Conservation (phyloP, 1,140 invertebrate species). For the Bombus breviceps region DNA sequence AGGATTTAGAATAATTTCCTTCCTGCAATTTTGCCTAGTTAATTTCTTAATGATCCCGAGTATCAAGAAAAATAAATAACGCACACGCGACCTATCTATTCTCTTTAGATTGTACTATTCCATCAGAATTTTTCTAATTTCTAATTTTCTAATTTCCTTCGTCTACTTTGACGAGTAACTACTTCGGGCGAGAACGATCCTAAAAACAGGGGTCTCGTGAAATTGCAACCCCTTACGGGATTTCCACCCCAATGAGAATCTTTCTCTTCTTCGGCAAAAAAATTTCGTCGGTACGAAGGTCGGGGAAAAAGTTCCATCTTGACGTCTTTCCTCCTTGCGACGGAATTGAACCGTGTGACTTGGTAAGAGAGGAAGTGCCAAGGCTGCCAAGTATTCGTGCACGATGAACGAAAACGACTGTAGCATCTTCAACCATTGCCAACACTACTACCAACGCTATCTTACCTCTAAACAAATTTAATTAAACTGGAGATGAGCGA, state of each 20-base stretch:
- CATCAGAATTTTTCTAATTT: not conserved
- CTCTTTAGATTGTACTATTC: too few relatives aligned
- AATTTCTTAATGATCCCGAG: too few relatives aligned
- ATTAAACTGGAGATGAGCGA: conserved; percentile 68
- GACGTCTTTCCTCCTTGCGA: conserved; percentile 21
- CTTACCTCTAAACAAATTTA: conserved; percentile 73
- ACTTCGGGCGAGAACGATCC: conserved; percentile 32
- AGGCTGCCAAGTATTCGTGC: conserved; percentile 1
- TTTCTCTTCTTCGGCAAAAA: conserved; percentile 7
- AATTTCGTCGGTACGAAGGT: conserved; percentile 43
- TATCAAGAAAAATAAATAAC: too few relatives aligned
- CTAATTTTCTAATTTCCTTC: conserved; percentile 54
- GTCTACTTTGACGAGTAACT: conserved; percentile 35
- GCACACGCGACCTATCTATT: too few relatives aligned
- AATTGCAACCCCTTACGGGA: conserved; percentile 44
- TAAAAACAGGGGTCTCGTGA: conserved; percentile 42
- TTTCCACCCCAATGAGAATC: conserved; percentile 22
- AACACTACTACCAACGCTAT: conserved; percentile 8
- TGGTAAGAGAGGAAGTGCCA: conserved; percentile 43
- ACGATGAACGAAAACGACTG: conserved; percentile 33
- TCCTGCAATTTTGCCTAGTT: too few relatives aligned
- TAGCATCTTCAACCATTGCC: conserved; percentile 20
- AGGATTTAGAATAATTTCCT: too few relatives aligned
- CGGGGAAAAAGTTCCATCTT: conserved; percentile 35
- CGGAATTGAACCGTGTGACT: conserved; percentile 52